Evolutionary conservation across 1,140 invertebrate genomes (phyloP).

Genomic region (Conus betulinus): DNA sequence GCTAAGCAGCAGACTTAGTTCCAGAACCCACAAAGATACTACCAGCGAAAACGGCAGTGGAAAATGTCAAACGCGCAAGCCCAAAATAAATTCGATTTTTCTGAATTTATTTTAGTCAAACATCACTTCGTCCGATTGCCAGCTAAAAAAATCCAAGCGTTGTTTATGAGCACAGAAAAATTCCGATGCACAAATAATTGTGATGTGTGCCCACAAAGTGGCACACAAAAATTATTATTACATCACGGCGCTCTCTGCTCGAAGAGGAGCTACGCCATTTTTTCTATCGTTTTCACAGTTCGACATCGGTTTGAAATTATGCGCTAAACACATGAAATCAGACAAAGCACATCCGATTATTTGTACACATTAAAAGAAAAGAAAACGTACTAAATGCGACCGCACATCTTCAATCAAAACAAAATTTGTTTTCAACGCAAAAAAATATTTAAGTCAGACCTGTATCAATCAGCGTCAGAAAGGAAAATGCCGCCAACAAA

Average conservation of each 20-base stretch:
- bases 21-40: background rate
- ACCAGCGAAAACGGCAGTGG: background rate
- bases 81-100: constrained; percentile 22
- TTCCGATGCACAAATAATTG: background rate
- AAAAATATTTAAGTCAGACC: background rate
- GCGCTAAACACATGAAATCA: background rate
- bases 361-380: background rate
- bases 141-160: constrained; percentile 14
- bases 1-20: background rate
- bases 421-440: background rate
- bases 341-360: background rate
- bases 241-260: background rate
- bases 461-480: background rate
- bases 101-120: background rate
- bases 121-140: background rate
- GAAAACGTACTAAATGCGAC: background rate
- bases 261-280: constrained; percentile 8
- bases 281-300: background rate
- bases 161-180: background rate
- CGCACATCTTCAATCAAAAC: background rate
- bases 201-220: background rate
- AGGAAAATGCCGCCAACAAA: constrained; percentile 25
- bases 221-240: background rate
- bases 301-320: background rate
- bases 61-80: background rate